Base-by-base conservation (phyloP, 2,797 vertebrate genomes). In the Gymnodraco acuticeps region DNA sequence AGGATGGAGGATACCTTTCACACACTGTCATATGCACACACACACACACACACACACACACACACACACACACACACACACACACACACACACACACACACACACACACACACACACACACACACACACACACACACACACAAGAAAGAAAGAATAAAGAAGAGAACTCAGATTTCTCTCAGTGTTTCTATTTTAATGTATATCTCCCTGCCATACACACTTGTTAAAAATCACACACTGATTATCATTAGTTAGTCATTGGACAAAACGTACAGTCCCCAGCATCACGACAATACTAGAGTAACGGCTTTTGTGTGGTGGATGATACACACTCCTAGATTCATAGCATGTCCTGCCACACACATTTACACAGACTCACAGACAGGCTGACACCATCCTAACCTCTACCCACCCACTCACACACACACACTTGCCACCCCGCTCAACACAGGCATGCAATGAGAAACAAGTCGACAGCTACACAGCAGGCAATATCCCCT, bases 401-500 rank as follows among this genome's bases (percentile, higher is more conserved):
- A 90, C 81, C 84, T 73, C 77, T 73, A 61, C 65, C 58, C 47
- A 56, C 70, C 53, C 64, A 10, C 66, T 58, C 54, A 78, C 81
- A 73, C 84, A 80, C 81, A 41, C 77, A 77, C 88, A 78, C 85
- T 84, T 72, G 80, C 88, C 77, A 79, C 88, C 85, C 85, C 74
- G 80, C 83, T 90, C 91, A 80, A 89, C 87, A 84, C 84, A 71
- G 87, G 83, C 88, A 75, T 81, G 90, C 91, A 86, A 83, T 82
- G 78, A 93, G 91, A 94, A 92, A 89, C 89, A 92, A 94, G 91
- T 89, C 91, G 94, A 95, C 94, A 95, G 93, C 92, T 91, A 90
- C 92, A 93, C 91, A 93, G 93, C 90, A 95, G 92, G 93, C 90
- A 95, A 95, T 94, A 94, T 94, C 91, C 92, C 77, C 87, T 85